Conservation (phyloP, 2,888 invertebrate species). For the Drosophila maculinotata region DNA sequence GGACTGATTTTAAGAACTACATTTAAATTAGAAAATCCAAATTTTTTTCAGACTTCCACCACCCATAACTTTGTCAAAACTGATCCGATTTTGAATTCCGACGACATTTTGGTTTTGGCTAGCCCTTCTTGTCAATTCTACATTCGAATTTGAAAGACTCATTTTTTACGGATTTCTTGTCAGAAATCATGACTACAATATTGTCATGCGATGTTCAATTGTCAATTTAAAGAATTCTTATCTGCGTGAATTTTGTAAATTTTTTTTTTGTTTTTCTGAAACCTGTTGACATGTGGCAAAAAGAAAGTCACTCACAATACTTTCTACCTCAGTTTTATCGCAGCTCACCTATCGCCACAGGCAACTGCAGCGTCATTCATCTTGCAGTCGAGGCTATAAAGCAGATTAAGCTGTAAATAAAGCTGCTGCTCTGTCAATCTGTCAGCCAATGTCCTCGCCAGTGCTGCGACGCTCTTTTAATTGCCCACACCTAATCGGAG, state of each 20-base stretch:
- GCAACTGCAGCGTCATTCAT: slow-evolving; percentile 68
- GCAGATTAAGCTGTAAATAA: slow-evolving; percentile 78
- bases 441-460: slow-evolving; percentile 46
- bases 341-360: slow-evolving; percentile 60
- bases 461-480: slow-evolving; percentile 57
- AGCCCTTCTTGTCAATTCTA: too few species aligned
- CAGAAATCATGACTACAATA: too few species aligned
- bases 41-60: too few species aligned
- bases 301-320: slow-evolving; percentile 71
- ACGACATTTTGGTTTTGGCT: too few species aligned
- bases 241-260: neutral
- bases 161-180: too few species aligned
- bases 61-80: too few species aligned
- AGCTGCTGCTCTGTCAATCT: slow-evolving; percentile 67
- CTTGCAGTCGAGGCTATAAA: slow-evolving; percentile 60
- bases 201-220: too few species aligned
- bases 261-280: slow-evolving; percentile 8
- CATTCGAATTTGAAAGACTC: too few species aligned
- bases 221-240: too few species aligned
- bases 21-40: too few species aligned
- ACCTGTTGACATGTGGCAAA: slow-evolving; percentile 47
- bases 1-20: too few species aligned
- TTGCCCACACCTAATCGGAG: slow-evolving; percentile 72
- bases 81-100: too few species aligned
- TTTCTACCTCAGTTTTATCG: slow-evolving; percentile 66